Evolutionary conservation across 1,140 invertebrate species (phyloP), one percentile per base, ranked within the genome.

Genomic region (Apis mellifera): DNA sequence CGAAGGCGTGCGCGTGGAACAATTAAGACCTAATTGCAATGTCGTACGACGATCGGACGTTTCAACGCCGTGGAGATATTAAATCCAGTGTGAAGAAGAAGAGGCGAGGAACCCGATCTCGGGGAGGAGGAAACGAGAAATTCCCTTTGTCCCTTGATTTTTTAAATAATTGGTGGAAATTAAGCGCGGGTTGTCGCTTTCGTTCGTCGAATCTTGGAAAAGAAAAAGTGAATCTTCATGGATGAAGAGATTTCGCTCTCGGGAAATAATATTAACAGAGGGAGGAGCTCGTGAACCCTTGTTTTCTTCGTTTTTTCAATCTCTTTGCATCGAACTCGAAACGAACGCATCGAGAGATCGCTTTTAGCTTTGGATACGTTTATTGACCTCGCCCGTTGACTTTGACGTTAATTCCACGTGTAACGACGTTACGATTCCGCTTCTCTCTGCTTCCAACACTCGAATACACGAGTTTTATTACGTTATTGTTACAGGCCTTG

Each of bases 21-120:
- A 85, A 85, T 87, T 85, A 85, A 79, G 80, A 79, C 5, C 84
- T 87, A 87, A 87, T 86, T 86, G 79, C 83, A 72, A 84, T 76
- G 85, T 84, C 80, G 85, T 82, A 86, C 82, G 78, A 80, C 85
- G 83, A 84, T 86, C 79, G 42, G 79, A 85, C 74, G 59, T 86
- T 85, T 78, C 82, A 85, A 75, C 64, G 23, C 42, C 54, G 62
- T 42, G 68, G 9, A 78, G 42, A 78, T 78, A 84, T 86, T 86
- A 86, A 84, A 80, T 86, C 52, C 62, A 62, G 70, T 64, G 48
- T 26, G n/a, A n/a, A n/a, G n/a, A n/a, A n/a, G n/a, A n/a, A n/a
- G n/a, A n/a, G n/a, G 12, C 5, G 32, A 5, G 32, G 4, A 4
- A 5, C 2, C 4, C 0, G 32, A 42, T 42, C 32, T 42, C 32